Evolutionary conservation across 2,113 vertebrate genomes (phyloP).

Genomic region (Dasyurus viverrinus): DNA sequence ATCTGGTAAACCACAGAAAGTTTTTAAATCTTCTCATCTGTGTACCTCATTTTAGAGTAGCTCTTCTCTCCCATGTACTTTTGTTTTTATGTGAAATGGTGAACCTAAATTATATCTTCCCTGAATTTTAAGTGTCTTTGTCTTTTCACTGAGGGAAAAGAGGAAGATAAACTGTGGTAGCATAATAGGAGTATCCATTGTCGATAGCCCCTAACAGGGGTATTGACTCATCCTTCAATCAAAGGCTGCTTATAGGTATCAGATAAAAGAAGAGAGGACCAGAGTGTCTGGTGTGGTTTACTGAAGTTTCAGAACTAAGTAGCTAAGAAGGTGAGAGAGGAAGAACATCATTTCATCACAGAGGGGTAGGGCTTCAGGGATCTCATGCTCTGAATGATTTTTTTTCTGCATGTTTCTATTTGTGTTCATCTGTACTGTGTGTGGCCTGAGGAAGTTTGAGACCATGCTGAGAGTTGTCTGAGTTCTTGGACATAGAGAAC

Average conservation of each 20-base stretch:
- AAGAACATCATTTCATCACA: not conserved
- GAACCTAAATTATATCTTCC: not conserved
- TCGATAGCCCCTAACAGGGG: not conserved
- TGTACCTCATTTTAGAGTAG: not conserved
- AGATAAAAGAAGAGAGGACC: not conserved
- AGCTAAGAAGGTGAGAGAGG: not conserved
- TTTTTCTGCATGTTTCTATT: not conserved
- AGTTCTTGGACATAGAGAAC: not conserved
- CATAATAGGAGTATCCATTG: not conserved
- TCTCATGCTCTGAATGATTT: not conserved
- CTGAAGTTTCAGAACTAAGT: not conserved
- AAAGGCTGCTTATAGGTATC: not conserved
- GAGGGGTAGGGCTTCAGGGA: not conserved
- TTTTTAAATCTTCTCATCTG: not conserved
- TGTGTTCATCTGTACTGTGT: not conserved
- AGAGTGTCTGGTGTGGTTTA: not conserved
- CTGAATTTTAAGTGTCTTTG: not conserved
- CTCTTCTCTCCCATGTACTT: not conserved
- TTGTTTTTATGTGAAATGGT: not conserved
- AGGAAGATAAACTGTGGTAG: not conserved
- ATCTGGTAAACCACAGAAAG: not conserved
- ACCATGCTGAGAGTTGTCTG: not conserved
- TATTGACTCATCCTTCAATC: not conserved
- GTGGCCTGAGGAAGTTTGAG: not conserved
- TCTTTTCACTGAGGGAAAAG: not conserved